These are phyloP conservation scores for Catamblyrhynchus diadema DNA, from an alignment of 2,797 vertebrate genomes.

Conservation along the genomic window DNA sequence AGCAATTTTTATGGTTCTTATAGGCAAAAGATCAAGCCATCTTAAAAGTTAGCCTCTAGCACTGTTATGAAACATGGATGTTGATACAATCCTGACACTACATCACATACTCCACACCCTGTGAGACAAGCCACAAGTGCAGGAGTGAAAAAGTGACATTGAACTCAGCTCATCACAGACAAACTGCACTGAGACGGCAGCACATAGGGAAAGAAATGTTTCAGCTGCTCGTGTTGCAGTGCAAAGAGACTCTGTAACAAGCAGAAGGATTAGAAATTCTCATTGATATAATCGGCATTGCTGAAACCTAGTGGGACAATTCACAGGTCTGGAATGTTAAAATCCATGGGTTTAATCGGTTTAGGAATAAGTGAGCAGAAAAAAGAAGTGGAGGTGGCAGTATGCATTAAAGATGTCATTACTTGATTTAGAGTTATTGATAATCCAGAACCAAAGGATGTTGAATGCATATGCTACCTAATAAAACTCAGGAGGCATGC, in stretches of 20 bases:
- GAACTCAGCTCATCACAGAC: not conserved
- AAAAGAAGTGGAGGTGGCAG: not conserved
- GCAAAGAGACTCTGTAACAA: not conserved
- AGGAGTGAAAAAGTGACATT: not conserved
- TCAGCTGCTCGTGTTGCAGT: not conserved
- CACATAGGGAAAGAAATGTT: not conserved
- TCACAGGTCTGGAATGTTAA: constrained; percentile 4
- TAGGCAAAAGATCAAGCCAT: not conserved
- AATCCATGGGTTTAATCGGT: not conserved
- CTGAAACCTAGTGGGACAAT: constrained; percentile 17
- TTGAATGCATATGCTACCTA: not conserved
- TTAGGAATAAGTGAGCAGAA: not conserved
- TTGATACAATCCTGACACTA: not conserved
- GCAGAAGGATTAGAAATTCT: not conserved
- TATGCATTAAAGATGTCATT: constrained; percentile 1
- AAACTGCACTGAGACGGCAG: not conserved
- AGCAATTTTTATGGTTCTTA: not conserved
- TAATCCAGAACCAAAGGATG: constrained; percentile 12
- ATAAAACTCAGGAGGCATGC: not conserved
- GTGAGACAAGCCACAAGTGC: not conserved
- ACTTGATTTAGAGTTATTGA: constrained; percentile 26
- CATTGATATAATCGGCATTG: not conserved
- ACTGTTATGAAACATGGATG: not conserved
- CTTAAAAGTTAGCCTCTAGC: not conserved
- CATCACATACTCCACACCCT: not conserved